These are phyloP conservation scores for Hormaphis cornu DNA, from an alignment of 1,140 invertebrate genomes.

Conservation along the genomic window DNA sequence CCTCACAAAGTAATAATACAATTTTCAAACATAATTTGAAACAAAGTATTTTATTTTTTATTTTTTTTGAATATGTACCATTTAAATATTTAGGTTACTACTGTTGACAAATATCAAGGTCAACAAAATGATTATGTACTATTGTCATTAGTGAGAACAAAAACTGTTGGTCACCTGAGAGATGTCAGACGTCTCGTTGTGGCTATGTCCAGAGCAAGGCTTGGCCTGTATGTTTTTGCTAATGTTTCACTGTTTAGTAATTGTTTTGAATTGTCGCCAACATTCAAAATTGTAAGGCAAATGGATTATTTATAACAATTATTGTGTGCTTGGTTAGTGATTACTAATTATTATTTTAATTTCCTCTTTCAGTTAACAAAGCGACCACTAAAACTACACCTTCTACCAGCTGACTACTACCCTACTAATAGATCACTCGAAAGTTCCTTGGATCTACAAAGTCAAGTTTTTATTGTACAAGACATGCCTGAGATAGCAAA, in stretches of 20 bases:
- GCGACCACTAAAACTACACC: constrained; percentile 64
- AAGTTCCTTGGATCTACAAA: constrained; percentile 37
- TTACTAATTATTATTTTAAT: not conserved
- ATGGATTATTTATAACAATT: not conserved
- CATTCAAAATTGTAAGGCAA: constrained; percentile 74
- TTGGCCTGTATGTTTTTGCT: constrained; percentile 95
- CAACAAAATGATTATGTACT: constrained; percentile 99
- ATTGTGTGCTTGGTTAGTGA: not conserved
- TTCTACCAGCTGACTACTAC: constrained; percentile 68
- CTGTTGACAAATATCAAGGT: constrained; percentile 98
- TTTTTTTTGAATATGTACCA: not conserved
- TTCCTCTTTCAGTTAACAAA: constrained; percentile 45
- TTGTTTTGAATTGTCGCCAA: constrained; percentile 91
- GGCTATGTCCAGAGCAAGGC: constrained; percentile 93
- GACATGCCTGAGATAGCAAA: constrained; percentile 90
- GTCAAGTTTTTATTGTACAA: constrained; percentile 51
- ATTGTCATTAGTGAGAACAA: constrained; percentile 88
- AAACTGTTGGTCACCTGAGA: constrained; percentile 89
- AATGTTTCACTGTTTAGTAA: constrained; percentile 85
- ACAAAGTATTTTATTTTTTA: not conserved
- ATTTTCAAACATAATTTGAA: constrained; percentile 28
- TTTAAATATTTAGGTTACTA: constrained; percentile 55
- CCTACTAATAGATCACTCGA: constrained; percentile 54
- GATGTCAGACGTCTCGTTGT: constrained; percentile 95
- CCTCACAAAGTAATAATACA: constrained; percentile 77